Conservation (phyloP, 2,113 vertebrate species). For the Neodontobutis hainanensis region DNA sequence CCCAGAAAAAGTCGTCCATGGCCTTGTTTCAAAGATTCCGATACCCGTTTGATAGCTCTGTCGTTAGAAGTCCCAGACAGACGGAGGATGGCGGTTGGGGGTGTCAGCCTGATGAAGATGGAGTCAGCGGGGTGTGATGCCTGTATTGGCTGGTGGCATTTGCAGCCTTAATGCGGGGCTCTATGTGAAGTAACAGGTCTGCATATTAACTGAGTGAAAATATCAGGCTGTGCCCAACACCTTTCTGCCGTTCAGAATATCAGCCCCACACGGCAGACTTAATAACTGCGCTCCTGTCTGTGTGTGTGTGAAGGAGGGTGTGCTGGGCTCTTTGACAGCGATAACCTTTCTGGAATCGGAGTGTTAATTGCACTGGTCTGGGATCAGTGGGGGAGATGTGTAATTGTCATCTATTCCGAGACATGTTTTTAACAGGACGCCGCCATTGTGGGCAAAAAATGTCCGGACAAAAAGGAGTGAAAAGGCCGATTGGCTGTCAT, state of each 20-base stretch:
- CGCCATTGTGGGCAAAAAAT: background rate
- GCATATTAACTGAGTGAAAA: slow-evolving; percentile 67
- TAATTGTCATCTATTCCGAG: slow-evolving; percentile 59
- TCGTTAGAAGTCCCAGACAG: slow-evolving; percentile 31
- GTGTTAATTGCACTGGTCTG: slow-evolving; percentile 70
- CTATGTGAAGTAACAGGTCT: slow-evolving; percentile 60
- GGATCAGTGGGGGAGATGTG: slow-evolving; percentile 59
- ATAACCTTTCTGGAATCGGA: slow-evolving; percentile 69
- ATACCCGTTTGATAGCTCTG: slow-evolving; percentile 52
- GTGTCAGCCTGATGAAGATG: slow-evolving; percentile 23
- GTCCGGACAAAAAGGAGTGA: background rate
- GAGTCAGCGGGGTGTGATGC: slow-evolving; percentile 14
- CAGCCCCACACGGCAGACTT: slow-evolving; percentile 58
- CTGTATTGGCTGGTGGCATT: slow-evolving; percentile 43
- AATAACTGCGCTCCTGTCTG: slow-evolving; percentile 50
- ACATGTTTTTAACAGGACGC: slow-evolving; percentile 30
- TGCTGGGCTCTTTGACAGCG: slow-evolving; percentile 58
- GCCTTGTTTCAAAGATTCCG: slow-evolving; percentile 58
- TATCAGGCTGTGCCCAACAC: slow-evolving; percentile 61
- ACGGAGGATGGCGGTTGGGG: slow-evolving; percentile 7
- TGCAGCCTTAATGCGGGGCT: slow-evolving; percentile 42
- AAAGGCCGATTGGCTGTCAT: background rate
- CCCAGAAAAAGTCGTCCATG: background rate
- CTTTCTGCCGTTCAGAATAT: slow-evolving; percentile 54
- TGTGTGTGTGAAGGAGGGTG: slow-evolving; percentile 8